Evolutionary conservation across 2,113 vertebrate species (phyloP), one percentile per base, ranked within the genome.

Genomic region (Pyrgilauda ruficollis): DNA sequence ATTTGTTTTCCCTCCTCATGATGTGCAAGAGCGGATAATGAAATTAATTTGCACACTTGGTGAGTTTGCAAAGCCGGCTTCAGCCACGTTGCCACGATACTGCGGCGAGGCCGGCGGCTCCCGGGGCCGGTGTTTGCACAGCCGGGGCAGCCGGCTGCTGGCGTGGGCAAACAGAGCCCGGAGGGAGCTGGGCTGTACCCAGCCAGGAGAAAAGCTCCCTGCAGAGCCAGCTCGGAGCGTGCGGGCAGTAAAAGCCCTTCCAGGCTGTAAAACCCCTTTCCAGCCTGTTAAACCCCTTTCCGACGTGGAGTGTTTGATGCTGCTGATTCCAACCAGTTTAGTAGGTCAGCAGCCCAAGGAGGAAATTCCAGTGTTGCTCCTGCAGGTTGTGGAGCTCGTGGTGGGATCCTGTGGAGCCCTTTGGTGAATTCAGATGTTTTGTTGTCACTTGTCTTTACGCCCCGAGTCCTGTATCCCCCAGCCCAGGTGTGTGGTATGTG

Each of bases 81-180:
- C 74, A 44, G 97, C 97, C 97, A 68, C 80, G 98, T 99, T 98
- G 98, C 98, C 98, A 82, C 97, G 98, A 98, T 98, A 98, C 98
- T 62, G 96, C 79, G 96, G 91, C 83, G 70, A 97, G 93, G 97
- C 96, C 78, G 95, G 97, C 94, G 75, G 96, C 96, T 94, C 85
- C 84, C 85, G 15, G 85, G 92, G 86, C 78, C 9, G 90, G 55
- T 98, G 97, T 98, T 98, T 98, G 98, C 97, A 95, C 98, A 97
- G 87, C 86, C 72, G 21, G 83, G 89, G 55, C 83, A 68, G 64
- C 26, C 47, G 28, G 84, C 68, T 49, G 83, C 95, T 66, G 30
- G 59, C 49, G 7, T 20, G 80, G 79, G 93, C 77, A 95, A 91
- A 94, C 78, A 91, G 27, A 35, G 78, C 81, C 70, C 16, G 0